These are phyloP conservation scores for Trichomalopsis sarcophagae DNA, from an alignment of 1,140 invertebrate genomes.

Conservation along the genomic window DNA sequence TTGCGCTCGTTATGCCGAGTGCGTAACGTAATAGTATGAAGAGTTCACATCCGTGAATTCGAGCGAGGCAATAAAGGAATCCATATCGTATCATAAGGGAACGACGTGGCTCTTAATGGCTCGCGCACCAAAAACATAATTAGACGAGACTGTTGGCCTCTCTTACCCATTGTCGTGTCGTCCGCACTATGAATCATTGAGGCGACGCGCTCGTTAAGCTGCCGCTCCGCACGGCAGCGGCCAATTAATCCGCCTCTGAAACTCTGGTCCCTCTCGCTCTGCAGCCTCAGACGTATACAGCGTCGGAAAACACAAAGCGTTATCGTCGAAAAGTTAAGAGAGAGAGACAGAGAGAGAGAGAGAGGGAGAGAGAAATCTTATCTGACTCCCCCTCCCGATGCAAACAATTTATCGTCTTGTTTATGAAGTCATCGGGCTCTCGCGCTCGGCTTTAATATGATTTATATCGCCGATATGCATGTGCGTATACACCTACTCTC, in stretches of 20 bases:
- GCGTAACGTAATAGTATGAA: not conserved
- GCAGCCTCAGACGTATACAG: not conserved
- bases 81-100: not conserved
- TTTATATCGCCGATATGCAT: not conserved
- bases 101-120: not conserved
- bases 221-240: not conserved
- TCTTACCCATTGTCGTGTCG: conserved; percentile 3
- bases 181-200: conserved; percentile 26
- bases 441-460: conserved; percentile 11
- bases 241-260: conserved; percentile 28
- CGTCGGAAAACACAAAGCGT: conserved; percentile 17
- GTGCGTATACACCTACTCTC: not conserved
- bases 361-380: conserved; percentile 40
- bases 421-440: conserved; percentile 15
- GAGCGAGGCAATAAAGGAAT: not conserved
- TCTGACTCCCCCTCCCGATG: conserved; percentile 52
- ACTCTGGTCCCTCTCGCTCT: not conserved
- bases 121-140: conserved; percentile 20
- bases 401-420: conserved; percentile 49
- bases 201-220: conserved; percentile 1
- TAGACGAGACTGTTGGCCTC: not conserved
- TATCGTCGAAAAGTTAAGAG: conserved; percentile 20
- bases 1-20: no score
- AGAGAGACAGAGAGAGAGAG: not conserved
- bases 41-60: not conserved